phyloP scores from a whole-genome alignment of 2,113 vertebrate species.

The Muntiacus reevesi region DNA sequence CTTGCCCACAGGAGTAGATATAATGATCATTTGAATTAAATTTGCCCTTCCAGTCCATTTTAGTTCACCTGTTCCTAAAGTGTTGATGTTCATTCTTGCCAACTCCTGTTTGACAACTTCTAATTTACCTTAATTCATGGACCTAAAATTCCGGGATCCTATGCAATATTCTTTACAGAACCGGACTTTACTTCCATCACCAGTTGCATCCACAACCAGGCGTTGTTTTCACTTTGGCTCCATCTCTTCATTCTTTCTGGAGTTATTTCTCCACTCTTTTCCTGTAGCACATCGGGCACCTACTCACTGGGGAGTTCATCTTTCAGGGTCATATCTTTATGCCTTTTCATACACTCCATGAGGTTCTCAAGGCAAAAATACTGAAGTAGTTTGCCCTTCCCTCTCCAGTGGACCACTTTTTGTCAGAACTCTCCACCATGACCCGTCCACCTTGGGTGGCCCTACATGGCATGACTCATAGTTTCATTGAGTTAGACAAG shows the following conservation, averaged over 20 bases:
- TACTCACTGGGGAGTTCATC: neutral
- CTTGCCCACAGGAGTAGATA: neutral
- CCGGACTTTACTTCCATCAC: neutral
- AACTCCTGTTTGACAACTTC: neutral
- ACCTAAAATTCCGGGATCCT: neutral
- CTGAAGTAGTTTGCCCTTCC: neutral
- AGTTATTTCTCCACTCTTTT: neutral
- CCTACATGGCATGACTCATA: neutral
- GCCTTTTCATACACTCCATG: neutral
- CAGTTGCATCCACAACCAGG: neutral
- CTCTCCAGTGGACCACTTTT: neutral
- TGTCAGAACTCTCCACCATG: neutral
- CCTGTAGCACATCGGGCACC: neutral
- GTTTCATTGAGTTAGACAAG: neutral
- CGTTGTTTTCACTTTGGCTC: neutral
- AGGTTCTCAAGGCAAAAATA: neutral
- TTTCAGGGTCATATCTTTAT: neutral
- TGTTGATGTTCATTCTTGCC: neutral
- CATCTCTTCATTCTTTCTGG: rapidly evolving
- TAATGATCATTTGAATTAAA: neutral
- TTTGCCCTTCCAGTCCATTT: neutral
- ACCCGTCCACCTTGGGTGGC: neutral
- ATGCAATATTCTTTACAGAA: neutral
- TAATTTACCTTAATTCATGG: neutral
- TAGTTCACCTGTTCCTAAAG: neutral